phyloP scores from a whole-genome alignment of 2,797 vertebrate species.

The Brachymystax lenok region DNA sequence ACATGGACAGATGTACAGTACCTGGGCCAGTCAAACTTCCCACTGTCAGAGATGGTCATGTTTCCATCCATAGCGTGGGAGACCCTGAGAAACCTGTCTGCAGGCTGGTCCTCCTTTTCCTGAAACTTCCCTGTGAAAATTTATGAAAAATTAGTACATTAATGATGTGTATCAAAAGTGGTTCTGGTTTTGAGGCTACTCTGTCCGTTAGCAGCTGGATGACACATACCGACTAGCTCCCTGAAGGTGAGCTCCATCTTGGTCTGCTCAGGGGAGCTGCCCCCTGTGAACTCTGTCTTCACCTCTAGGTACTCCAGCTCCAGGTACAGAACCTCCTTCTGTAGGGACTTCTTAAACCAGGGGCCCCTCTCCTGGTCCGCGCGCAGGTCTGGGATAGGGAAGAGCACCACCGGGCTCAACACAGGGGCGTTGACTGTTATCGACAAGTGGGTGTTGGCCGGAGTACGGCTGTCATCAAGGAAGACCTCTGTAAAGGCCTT shows the following conservation, averaged over 20 bases:
- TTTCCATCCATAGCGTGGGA: conserved; percentile 89
- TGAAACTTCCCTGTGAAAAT: conserved; percentile 86
- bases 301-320: conserved; percentile 88
- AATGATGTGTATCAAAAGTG: background rate
- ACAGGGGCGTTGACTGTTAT: conserved; percentile 85
- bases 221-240: conserved; percentile 85
- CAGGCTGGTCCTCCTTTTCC: conserved; percentile 79
- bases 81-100: conserved; percentile 85
- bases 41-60: conserved; percentile 84
- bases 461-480: conserved; percentile 89
- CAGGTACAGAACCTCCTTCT: conserved; percentile 90
- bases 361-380: conserved; percentile 97
- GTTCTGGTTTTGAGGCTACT: background rate
- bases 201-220: background rate
- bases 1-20: conserved; percentile 40
- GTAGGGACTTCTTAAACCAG: conserved; percentile 98
- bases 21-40: conserved; percentile 96
- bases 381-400: conserved; percentile 96
- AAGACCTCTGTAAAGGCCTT: conserved; percentile 98
- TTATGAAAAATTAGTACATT: background rate
- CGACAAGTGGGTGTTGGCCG: conserved; percentile 85
- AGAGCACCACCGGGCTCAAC: conserved; percentile 86
- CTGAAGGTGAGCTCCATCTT: conserved; percentile 95
- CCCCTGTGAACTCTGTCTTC: conserved; percentile 91
- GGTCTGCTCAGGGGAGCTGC: conserved; percentile 88